phyloP scores from a whole-genome alignment of 2,797 vertebrate species.

The Setipinna tenuifilis region DNA sequence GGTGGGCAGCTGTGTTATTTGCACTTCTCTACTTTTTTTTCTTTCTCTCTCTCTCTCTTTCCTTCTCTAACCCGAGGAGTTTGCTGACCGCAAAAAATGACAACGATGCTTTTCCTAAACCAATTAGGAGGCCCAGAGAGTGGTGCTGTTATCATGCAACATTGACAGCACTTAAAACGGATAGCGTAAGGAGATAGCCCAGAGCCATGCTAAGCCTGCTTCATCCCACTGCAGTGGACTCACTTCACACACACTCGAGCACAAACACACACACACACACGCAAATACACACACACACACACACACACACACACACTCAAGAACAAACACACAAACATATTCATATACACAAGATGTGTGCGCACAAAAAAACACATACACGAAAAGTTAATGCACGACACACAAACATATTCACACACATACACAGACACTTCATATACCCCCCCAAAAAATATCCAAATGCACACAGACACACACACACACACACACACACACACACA shows the following conservation, averaged over 20 bases:
- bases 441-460: no score
- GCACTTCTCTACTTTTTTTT: conserved; percentile 66
- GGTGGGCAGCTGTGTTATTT: conserved; percentile 55
- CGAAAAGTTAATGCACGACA: background rate
- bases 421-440: background rate
- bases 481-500: background rate
- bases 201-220: conserved; percentile 57
- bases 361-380: background rate
- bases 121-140: conserved; percentile 70
- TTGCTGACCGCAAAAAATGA: conserved; percentile 77
- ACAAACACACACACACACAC: conserved; percentile 13
- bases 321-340: no score
- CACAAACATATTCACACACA: conserved; percentile 12
- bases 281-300: background rate
- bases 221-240: conserved; percentile 48
- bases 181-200: conserved; percentile 58
- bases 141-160: conserved; percentile 66
- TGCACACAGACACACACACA: background rate
- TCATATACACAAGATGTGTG: background rate
- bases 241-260: background rate
- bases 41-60: conserved; percentile 56
- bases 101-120: conserved; percentile 73
- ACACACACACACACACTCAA: no score
- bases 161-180: conserved; percentile 73
- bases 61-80: conserved; percentile 54